Evolutionary conservation across 2,113 vertebrate genomes (phyloP), one percentile per base, ranked within the genome.

Genomic region (Calidris pugnax): DNA sequence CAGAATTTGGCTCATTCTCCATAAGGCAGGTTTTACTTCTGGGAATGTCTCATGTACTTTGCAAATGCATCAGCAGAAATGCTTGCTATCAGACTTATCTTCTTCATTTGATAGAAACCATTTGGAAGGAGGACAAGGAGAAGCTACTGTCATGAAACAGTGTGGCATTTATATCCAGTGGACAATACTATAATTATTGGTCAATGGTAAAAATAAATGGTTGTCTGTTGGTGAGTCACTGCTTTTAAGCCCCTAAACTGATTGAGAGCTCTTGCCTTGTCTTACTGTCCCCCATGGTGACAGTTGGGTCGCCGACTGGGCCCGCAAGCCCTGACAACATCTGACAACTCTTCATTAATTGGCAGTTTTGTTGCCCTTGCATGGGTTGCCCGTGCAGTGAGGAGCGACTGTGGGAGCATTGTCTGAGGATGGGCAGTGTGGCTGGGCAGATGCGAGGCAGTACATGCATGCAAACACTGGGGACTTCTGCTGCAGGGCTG

Each of bases 201-300:
- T 28, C 69, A 8, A 8, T 14, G 30, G 57, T 78, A 60, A 96
- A 96, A 97, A 96, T 83, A 95, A 95, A 87, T n/a, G 64, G 2
- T 37, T n/a, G 33, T 39, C 76, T 96, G 96, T 76, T 93, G 90
- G 85, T 72, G 81, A 91, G 93, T 71, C 75, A 28, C 87, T 94
- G 96, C 96, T 95, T 94, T 86, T 97, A 90, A 96, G 93, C 41
- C 94, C 88, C 96, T 83, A 80, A 85, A 96, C 95, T 7, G 97
- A 96, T 93, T 71, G 94, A 80, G 91, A 78, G 64, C 83, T 53
- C 96, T 88, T 83, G 85, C 92, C 83, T 92, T 73, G 85, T 92
- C 77, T 86, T 50, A 85, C 93, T 91, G 89, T 55, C 96, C 96
- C 94, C 96, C 10, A 56, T 92, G 97, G 97, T 66, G 95, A 96